These are phyloP conservation scores for Hylaea fasciaria DNA, from an alignment of 2,888 invertebrate genomes.

Conservation along the genomic window DNA sequence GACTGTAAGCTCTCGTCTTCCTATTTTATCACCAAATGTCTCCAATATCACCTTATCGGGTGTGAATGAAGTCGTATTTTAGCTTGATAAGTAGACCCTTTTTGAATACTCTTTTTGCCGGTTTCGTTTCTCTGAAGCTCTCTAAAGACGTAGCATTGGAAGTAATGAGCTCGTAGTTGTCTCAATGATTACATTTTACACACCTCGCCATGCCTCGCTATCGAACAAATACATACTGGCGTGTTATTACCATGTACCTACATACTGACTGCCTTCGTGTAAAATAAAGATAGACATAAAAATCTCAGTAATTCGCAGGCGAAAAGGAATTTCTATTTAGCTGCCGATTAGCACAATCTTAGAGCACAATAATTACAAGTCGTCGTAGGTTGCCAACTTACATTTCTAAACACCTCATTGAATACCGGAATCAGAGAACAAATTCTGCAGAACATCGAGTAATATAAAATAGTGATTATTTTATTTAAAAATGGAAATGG, in stretches of 20 bases:
- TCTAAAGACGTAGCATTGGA: slow-evolving; percentile 19
- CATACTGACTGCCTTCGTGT: slow-evolving; percentile 40
- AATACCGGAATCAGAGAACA: neutral
- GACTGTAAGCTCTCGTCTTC: slow-evolving; percentile 9
- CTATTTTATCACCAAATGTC: slow-evolving; percentile 27
- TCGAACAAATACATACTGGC: slow-evolving; percentile 48
- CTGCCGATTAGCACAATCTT: neutral
- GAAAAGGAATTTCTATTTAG: slow-evolving; percentile 2
- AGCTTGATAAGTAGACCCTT: slow-evolving; percentile 22
- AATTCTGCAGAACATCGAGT: neutral
- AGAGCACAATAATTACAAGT: neutral
- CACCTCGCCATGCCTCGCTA: slow-evolving; percentile 45
- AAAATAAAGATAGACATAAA: slow-evolving; percentile 26
- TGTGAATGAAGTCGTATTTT: slow-evolving; percentile 31
- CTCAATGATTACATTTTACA: slow-evolving; percentile 58
- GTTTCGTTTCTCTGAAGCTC: too few species aligned
- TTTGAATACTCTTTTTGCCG: slow-evolving; percentile 31
- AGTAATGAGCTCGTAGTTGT: slow-evolving; percentile 54
- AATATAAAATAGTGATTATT: neutral
- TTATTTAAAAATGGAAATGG: slow-evolving; percentile 29
- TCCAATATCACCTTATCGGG: slow-evolving; percentile 28
- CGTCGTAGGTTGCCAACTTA: neutral
- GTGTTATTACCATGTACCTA: slow-evolving; percentile 49
- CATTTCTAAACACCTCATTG: neutral
- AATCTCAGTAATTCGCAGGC: slow-evolving; percentile 12